These are phyloP conservation scores for Amazona vittata DNA, from an alignment of 2,113 vertebrate species.

Conservation along the genomic window DNA sequence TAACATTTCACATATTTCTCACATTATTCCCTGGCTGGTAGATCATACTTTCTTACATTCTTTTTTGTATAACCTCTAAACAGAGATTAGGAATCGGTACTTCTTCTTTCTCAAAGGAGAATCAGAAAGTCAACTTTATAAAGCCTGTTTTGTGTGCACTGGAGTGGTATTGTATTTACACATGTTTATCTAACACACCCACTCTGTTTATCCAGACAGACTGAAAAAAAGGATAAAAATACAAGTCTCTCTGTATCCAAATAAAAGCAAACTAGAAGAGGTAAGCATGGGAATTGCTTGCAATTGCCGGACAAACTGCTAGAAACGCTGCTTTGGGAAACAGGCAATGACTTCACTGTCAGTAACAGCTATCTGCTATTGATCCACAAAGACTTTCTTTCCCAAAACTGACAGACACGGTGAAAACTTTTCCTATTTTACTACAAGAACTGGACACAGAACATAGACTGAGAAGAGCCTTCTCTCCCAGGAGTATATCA, in stretches of 20 bases:
- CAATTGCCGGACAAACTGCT: conserved; percentile 3
- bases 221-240: conserved; percentile 36
- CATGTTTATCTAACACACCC: not conserved
- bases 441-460: not conserved
- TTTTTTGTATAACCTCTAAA: not conserved
- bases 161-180: conserved; percentile 10
- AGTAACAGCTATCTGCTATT: not conserved
- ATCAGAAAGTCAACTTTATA: not conserved
- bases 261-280: conserved; percentile 40
- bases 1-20: not conserved
- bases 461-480: not conserved
- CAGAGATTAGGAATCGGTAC: not conserved
- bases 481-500: not conserved
- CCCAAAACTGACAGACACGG: not conserved
- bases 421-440: not conserved
- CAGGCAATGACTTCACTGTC: not conserved
- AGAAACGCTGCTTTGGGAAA: conserved; percentile 35
- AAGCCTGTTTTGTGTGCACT: not conserved
- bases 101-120: not conserved
- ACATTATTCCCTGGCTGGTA: not conserved
- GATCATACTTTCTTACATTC: not conserved
- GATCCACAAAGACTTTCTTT: not conserved
- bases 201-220: conserved; percentile 49
- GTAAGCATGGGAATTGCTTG: conserved; percentile 34
- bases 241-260: conserved; percentile 43